Conservation (phyloP, 1,140 invertebrate species). For the Pristionchus pacificus region DNA sequence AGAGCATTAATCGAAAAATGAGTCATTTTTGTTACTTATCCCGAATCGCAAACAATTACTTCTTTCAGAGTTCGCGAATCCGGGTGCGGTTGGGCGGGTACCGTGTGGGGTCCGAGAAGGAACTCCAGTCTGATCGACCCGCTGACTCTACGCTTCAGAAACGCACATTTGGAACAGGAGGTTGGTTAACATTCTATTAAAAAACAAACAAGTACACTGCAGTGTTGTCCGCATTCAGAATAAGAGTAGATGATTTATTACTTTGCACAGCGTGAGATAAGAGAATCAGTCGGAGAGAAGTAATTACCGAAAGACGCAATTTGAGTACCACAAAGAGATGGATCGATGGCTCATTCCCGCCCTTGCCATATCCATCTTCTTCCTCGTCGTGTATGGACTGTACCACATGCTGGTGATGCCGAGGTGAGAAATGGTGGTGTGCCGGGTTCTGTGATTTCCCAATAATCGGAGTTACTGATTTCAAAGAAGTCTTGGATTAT, state of each 20-base stretch:
- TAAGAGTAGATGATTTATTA: background rate
- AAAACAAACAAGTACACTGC: too few relatives aligned
- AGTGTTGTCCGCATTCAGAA: background rate
- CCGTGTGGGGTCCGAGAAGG: background rate
- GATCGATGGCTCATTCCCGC: conserved; percentile 57
- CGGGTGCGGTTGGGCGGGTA: too few relatives aligned
- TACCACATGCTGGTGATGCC: conserved; percentile 45
- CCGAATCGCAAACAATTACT: too few relatives aligned
- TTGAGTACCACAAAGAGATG: conserved; percentile 47
- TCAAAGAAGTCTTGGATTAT: conserved; percentile 1
- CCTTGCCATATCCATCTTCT: conserved; percentile 51
- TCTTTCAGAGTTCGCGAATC: too few relatives aligned
- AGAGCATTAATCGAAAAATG: too few relatives aligned
- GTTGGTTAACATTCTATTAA: background rate
- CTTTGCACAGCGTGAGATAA: background rate
- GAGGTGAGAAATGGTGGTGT: too few relatives aligned
- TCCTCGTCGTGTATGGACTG: conserved; percentile 49
- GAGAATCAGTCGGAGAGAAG: background rate
- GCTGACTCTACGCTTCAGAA: conserved; percentile 22
- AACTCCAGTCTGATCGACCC: conserved; percentile 13
- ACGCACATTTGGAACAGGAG: background rate
- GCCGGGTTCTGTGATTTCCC: too few relatives aligned
- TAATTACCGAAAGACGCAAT: background rate
- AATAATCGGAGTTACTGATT: conserved; percentile 1
- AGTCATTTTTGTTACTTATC: too few relatives aligned